Evolutionary conservation across 2,797 vertebrate genomes (phyloP), one percentile per base, ranked within the genome.

Genomic region (Cirrhinus molitorella): DNA sequence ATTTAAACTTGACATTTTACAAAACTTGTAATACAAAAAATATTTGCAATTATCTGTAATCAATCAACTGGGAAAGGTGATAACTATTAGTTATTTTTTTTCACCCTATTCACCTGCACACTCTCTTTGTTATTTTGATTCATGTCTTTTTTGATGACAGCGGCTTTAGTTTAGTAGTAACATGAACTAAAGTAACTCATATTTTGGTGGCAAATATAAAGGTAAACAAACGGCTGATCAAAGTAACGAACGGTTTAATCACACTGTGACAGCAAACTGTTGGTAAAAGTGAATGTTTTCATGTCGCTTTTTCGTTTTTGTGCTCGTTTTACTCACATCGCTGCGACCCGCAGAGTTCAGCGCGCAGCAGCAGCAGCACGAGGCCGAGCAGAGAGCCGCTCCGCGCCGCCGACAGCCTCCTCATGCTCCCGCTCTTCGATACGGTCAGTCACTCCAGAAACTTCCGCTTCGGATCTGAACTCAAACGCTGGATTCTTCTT

Each of bases 241-340:
- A 11, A 28, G 45, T 72, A 28, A 53, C 70, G 17, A 34, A 34
- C 19, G 16, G 10, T 14, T 31, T 21, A 7, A 25, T 28, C 53
- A 2, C n/a, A 2, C 1, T 28, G 8, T 37, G 14, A 66, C 6
- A 66, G 17, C 14, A 65, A 78, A 31, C 5, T 0, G 16, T 63
- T 0, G 19, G 7, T 49, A 34, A 78, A 12, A 59, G 55, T 40
- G 65, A 61, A 7, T 7, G 65, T 68, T 68, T 43, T 43, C 0
- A 1, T n/a, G 4, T 53, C 16, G 9, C 23, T 6, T n/a, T 31
- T 51, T n/a, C 3, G 34, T 11, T 9, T 21, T 55, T 21, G 55
- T 40, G 11, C 2, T 23, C 68, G 74, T 13, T 31, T 47, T 92
- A 95, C 95, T 96, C 91, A 96, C 95, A 95, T 86, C 81, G 89